Evolutionary conservation across 2,888 invertebrate species (phyloP).

Genomic region (Lepetodrilus schrolli): DNA sequence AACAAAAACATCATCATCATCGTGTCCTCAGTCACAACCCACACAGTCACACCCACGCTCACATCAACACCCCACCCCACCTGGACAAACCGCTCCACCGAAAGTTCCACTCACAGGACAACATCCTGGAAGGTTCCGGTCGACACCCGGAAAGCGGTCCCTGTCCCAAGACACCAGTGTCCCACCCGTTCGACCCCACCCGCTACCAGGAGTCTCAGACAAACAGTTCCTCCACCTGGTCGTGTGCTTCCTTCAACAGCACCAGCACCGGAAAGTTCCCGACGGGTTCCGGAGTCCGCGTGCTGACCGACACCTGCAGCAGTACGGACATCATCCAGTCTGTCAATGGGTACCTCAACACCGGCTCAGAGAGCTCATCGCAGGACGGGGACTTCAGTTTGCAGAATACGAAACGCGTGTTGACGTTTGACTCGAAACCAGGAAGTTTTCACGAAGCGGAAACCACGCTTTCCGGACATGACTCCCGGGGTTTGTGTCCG

Average conservation of each 20-base stretch:
- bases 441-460: constrained; percentile 33
- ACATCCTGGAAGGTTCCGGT: not conserved
- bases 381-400: constrained; percentile 59
- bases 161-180: constrained; percentile 7
- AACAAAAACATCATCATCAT: not conserved
- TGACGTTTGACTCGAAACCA: constrained; percentile 57
- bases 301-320: constrained; percentile 47
- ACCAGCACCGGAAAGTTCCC: constrained; percentile 43
- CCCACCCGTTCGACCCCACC: constrained; percentile 56
- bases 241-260: constrained; percentile 55
- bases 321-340: constrained; percentile 35
- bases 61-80: not conserved
- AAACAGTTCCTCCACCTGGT: constrained; percentile 61
- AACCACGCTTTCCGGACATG: constrained; percentile 9
- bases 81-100: not conserved
- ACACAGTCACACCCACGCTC: not conserved
- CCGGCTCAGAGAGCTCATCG: constrained; percentile 57
- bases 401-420: constrained; percentile 59
- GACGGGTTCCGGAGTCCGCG: constrained; percentile 45
- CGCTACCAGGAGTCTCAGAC: constrained; percentile 58
- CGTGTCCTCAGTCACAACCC: not conserved
- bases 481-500: not conserved
- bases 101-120: constrained; percentile 11
- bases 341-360: constrained; percentile 37
- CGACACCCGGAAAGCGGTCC: not conserved